Base-by-base conservation (phyloP, 2,797 vertebrate genomes). In the Antennarius maculatus region DNA sequence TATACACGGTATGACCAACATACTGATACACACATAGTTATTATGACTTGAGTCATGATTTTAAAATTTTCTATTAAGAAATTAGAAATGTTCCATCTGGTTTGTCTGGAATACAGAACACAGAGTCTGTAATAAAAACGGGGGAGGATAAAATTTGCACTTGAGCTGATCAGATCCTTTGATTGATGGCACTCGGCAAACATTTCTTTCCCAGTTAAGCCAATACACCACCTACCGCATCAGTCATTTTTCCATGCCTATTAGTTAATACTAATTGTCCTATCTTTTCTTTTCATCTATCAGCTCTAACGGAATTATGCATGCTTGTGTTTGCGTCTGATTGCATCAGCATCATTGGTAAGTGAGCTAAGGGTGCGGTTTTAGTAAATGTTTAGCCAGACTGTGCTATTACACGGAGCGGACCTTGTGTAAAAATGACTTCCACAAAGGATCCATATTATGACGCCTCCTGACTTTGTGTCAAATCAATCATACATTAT, bases 381-480 rank as follows among this genome's bases (percentile, higher is more conserved):
- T 74, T 57, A 76, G 63, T 70, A 10, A 66, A 45, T 27, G 50
- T 42, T 77, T 54, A 54, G 53, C 54, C 53, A 74, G 65, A 74
- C 61, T 60, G 57, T 69, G 72, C 79, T 69, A 71, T 66, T 59
- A 66, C 84, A 83, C 88, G 85, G 81, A 71, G 54, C 62, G 61
- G 23, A 48, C 28, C 37, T 41, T 70, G 43, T 71, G 59, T 43
- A 84, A 64, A 79, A 63, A 79, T 54, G 54, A 54, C 57, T 28
- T 74, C 49, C 66, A 62, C 52, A 65, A 41, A 77, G 79, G 52
- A 46, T 47, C 70, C 47, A 57, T 52, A 69, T 37, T 42, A 42
- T 62, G 27, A 43, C 34, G 14, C 54, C 54, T 31, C 31, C 31
- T 34, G 5, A 66, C 58, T 66, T 69, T 16, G 27, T 61, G 63